These are phyloP conservation scores for Gerris lacustris DNA, from an alignment of 2,888 invertebrate genomes.

Conservation along the genomic window DNA sequence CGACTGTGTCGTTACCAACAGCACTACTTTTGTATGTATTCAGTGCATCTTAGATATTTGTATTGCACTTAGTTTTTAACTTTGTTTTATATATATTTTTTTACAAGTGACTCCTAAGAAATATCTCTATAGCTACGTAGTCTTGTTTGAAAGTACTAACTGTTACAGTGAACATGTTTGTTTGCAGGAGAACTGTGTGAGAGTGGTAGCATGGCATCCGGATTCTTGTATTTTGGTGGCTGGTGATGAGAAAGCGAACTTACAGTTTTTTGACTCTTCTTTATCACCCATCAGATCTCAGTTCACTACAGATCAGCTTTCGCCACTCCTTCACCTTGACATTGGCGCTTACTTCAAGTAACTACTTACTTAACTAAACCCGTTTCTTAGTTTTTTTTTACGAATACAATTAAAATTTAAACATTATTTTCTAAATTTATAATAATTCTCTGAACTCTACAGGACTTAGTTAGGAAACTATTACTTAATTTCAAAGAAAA, in stretches of 20 bases:
- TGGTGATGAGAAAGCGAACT: slow-evolving; percentile 56
- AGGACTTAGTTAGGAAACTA: too few relatives aligned
- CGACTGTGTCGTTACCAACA: slow-evolving; percentile 60
- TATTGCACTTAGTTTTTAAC: slow-evolving; percentile 2
- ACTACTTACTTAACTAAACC: slow-evolving; percentile 4
- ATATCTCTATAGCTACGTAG: too few relatives aligned
- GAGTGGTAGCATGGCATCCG: slow-evolving; percentile 49
- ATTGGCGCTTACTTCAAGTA: slow-evolving; percentile 49
- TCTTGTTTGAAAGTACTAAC: too few relatives aligned
- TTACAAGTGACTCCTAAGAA: too few relatives aligned
- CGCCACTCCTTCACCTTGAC: slow-evolving; percentile 50
- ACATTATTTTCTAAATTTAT: too few relatives aligned
- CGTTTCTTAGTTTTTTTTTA: too few relatives aligned
- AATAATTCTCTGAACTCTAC: too few relatives aligned
- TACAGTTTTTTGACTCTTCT: slow-evolving; percentile 63
- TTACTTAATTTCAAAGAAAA: too few relatives aligned
- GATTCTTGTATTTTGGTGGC: slow-evolving; percentile 55
- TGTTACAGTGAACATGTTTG: too few relatives aligned
- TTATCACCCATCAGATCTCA: slow-evolving; percentile 54
- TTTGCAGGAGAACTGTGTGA: slow-evolving; percentile 39
- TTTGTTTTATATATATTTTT: too few relatives aligned
- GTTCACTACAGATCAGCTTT: slow-evolving; percentile 51
- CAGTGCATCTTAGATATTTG: not conserved
- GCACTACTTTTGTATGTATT: slow-evolving; percentile 63
- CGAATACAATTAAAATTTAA: too few relatives aligned